Percentiles rank a stretch among this genome's conserved stretches.
These are phyloP conservation scores for Nasonia longicornis DNA, from an alignment of 1,140 invertebrate species.

Conservation along the genomic window DNA sequence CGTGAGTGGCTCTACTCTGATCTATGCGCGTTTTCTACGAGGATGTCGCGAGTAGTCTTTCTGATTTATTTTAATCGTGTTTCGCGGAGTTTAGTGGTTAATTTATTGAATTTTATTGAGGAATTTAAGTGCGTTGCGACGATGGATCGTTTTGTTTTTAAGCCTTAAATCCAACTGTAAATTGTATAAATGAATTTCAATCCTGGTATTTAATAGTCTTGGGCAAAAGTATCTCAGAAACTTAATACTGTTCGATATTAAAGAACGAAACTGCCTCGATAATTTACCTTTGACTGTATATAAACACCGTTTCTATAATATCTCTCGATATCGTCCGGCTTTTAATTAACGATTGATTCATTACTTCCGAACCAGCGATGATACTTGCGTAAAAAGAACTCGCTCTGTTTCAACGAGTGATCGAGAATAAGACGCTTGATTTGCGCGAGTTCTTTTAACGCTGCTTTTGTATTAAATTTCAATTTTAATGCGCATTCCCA, in stretches of 20 bases:
- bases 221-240: not conserved
- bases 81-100: not conserved
- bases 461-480: not conserved
- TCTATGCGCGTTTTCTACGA: not conserved
- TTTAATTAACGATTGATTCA: not conserved
- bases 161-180: not conserved
- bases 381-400: not conserved
- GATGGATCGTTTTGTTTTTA: not conserved
- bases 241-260: too few species aligned
- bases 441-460: not conserved
- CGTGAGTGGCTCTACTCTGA: not conserved
- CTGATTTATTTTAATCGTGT: slow-evolving; percentile 1
- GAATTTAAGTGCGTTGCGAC: not conserved
- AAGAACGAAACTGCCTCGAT: too few species aligned
- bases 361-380: too few species aligned
- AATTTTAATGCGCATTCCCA: not conserved
- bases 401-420: not conserved
- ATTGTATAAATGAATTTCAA: not conserved
- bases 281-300: too few species aligned
- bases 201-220: not conserved
- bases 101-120: slow-evolving; percentile 17
- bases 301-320: not conserved
- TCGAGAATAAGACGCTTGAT: slow-evolving; percentile 14
- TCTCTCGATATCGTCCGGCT: not conserved
- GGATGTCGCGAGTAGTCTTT: not conserved